These are phyloP conservation scores for Antheraea yamamai DNA, from an alignment of 2,888 invertebrate genomes.

Conservation along the genomic window DNA sequence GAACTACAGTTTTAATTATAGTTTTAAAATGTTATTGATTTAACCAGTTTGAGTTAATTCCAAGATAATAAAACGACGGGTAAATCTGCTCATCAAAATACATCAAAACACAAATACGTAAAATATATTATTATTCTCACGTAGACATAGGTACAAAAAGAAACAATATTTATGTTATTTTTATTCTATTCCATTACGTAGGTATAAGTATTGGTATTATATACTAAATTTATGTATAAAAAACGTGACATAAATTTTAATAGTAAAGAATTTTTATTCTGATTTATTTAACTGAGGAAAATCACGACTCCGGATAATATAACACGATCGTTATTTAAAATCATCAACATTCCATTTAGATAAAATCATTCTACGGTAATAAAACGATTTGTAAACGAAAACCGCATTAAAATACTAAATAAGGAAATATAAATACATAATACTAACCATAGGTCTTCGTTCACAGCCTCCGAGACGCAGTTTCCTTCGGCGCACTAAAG, in stretches of 20 bases:
- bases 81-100: neutral
- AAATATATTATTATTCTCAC: neutral
- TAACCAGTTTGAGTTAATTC: neutral
- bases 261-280: neutral
- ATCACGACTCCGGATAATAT: neutral
- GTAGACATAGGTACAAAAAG: neutral
- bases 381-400: constrained; percentile 1
- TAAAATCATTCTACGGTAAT: neutral
- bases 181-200: neutral
- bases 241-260: neutral
- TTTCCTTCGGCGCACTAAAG: constrained; percentile 72
- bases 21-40: neutral
- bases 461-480: constrained; percentile 61
- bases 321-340: neutral
- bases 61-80: neutral
- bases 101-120: neutral
- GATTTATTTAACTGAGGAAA: neutral
- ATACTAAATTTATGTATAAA: neutral
- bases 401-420: constrained; percentile 10
- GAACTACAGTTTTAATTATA: neutral
- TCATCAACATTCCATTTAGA: constrained; percentile 5
- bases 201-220: neutral
- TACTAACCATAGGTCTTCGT: constrained; percentile 38
- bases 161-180: neutral
- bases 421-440: constrained; percentile 24